Conservation (phyloP, 1,140 invertebrate species). For the Trachymyrmex septentrionalis region DNA sequence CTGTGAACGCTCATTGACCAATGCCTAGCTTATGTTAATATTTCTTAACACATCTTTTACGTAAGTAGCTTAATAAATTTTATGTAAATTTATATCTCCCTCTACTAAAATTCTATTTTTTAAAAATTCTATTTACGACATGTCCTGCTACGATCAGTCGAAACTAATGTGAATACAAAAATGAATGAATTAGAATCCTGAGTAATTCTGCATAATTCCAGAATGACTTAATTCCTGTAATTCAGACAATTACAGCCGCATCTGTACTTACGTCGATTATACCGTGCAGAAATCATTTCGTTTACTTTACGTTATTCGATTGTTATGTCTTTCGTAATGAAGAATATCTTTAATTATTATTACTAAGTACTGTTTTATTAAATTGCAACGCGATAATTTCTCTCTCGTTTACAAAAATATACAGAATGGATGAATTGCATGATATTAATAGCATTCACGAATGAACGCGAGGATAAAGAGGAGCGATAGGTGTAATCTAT, state of each 20-base stretch:
- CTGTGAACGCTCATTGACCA: too few relatives aligned
- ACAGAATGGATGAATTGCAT: background rate
- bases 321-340: background rate
- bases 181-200: background rate
- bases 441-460: constrained; percentile 21
- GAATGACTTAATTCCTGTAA: background rate
- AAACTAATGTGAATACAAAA: background rate
- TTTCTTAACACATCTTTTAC: too few relatives aligned
- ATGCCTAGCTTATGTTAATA: too few relatives aligned
- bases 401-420: constrained; percentile 16
- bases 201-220: background rate
- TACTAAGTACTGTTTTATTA: background rate
- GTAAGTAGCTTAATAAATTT: too few relatives aligned
- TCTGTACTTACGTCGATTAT: background rate
- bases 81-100: too few relatives aligned
- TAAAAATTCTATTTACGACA: too few relatives aligned
- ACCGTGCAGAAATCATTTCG: background rate
- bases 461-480: constrained; percentile 5
- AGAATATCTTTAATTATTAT: constrained; percentile 13
- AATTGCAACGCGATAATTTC: background rate
- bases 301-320: constrained; percentile 19
- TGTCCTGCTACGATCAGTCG: too few relatives aligned
- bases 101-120: too few relatives aligned
- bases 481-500: background rate
- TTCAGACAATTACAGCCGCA: background rate